A percentile compares a stretch with the other conserved stretches of the same genome.
phyloP scores from a whole-genome alignment of 2,113 vertebrate species.

The Tautogolabrus adspersus region DNA sequence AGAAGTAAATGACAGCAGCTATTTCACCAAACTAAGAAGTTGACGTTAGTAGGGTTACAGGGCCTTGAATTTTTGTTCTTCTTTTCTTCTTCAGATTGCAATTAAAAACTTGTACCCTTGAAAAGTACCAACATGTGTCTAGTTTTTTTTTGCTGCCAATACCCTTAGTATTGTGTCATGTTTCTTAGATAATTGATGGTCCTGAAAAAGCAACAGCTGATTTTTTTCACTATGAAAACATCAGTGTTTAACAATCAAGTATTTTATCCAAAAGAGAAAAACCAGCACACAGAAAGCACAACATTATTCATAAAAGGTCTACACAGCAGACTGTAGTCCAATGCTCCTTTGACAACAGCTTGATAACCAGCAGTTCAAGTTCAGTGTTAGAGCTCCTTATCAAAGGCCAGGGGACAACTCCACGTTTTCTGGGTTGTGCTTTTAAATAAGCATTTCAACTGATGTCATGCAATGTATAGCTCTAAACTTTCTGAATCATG shows the following conservation, averaged over 20 bases:
- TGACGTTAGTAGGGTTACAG: too few relatives aligned
- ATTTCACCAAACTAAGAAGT: too few relatives aligned
- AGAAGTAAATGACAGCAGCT: not conserved
- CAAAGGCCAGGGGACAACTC: not conserved
- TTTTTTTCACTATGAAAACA: too few relatives aligned
- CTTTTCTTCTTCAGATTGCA: too few relatives aligned
- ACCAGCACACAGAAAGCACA: not conserved
- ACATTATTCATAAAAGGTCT: not conserved
- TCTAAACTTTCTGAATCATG: not conserved
- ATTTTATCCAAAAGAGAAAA: not conserved
- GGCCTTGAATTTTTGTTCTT: too few relatives aligned
- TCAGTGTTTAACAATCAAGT: too few relatives aligned
- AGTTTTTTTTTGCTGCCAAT: too few relatives aligned
- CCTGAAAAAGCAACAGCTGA: not conserved
- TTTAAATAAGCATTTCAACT: constrained; percentile 7
- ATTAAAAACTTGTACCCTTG: too few relatives aligned
- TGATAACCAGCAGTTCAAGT: constrained; percentile 26
- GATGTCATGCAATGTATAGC: constrained; percentile 2
- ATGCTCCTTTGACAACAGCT: constrained; percentile 17
- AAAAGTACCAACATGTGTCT: too few relatives aligned
- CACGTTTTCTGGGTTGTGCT: constrained; percentile 3
- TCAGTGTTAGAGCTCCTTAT: constrained; percentile 28
- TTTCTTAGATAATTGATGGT: not conserved
- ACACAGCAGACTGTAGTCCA: constrained; percentile 33
- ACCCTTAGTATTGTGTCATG: too few relatives aligned